Percentiles rank a stretch among this genome's conserved stretches.
Conservation (phyloP, 2,888 invertebrate genomes). For the Lycocerus yunnanus region DNA sequence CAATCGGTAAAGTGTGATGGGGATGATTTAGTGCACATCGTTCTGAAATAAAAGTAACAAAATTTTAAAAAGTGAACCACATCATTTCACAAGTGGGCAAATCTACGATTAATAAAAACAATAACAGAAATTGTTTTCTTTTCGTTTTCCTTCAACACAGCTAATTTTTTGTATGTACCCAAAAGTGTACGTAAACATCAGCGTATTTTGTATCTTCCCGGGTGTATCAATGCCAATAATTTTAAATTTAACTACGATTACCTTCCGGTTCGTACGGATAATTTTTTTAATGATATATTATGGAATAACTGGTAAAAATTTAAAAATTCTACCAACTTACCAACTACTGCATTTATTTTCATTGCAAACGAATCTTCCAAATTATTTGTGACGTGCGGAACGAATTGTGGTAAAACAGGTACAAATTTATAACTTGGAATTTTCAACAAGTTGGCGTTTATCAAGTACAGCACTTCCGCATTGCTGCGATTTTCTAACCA, state of each 20-base stretch:
- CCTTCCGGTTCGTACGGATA: too few species aligned
- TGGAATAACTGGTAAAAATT: too few species aligned
- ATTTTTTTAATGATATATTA: too few species aligned
- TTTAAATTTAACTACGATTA: too few species aligned
- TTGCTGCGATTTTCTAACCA: slow-evolving; percentile 79
- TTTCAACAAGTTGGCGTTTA: slow-evolving; percentile 57
- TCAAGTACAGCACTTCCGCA: slow-evolving; percentile 52
- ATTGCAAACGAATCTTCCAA: slow-evolving; percentile 61
- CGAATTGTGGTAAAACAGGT: slow-evolving; percentile 84
- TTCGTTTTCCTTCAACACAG: too few species aligned
- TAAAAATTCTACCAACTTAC: slow-evolving; percentile 49
- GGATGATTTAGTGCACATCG: slow-evolving; percentile 82
- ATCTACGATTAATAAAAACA: too few species aligned
- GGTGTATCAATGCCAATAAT: too few species aligned
- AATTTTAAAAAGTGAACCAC: not conserved
- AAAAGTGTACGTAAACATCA: too few species aligned
- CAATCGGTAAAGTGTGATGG: slow-evolving; percentile 82
- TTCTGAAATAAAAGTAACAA: slow-evolving; percentile 51
- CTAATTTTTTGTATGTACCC: too few species aligned
- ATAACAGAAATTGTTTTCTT: too few species aligned
- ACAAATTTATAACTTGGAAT: slow-evolving; percentile 85
- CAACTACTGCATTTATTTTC: slow-evolving; percentile 63
- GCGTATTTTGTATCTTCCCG: too few species aligned
- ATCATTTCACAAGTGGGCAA: too few species aligned
- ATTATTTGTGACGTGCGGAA: slow-evolving; percentile 71